Evolutionary conservation across 2,888 invertebrate species (phyloP), one percentile per base, ranked within the genome.

Genomic region (Xestia rhomboidea): DNA sequence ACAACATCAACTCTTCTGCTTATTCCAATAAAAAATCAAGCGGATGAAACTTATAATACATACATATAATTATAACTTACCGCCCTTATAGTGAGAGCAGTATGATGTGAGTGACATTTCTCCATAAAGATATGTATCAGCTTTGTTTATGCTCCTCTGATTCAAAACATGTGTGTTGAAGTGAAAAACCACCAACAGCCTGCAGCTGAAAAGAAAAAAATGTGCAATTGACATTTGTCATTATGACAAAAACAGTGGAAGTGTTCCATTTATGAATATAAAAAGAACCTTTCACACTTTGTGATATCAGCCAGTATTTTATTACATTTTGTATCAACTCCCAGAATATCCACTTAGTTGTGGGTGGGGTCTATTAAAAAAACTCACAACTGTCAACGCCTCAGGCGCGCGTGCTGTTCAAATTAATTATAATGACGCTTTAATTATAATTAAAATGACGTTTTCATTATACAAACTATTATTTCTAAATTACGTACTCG

Each of bases 401-500:
- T 72, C 68, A 84, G 93, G 93, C 93, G 89, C 92, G 91, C 91
- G 93, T 93, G 93, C 90, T 87, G 83, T 80, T 85, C 89, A 88
- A 92, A 94, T 94, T 95, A 95, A 94, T 94, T 92, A 93, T 92
- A 92, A 92, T 88, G 91, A 92, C 91, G 89, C 83, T 93, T 93
- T 93, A 93, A 94, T 94, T 92, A 94, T 92, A 93, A 95, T 94
- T 91, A 93, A 92, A 91, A 88, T 91, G 91, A 91, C 91, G 90
- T 91, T 92, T 91, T 91, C 90, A 93, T 94, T 94, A 93, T 90
- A 91, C 86, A 86, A 83, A 88, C 89, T 83, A 90, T 91, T 89
- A 91, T 89, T 91, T 87, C 75, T 86, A 80, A 89, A 91, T 89
- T 87, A 90, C 82, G 62, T 78, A 73, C 68, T 71, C 54, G 68